A percentile compares a stretch with the other conserved stretches of the same genome.
These are phyloP conservation scores for Tridacna crocea DNA, from an alignment of 2,888 invertebrate species.

Conservation along the genomic window DNA sequence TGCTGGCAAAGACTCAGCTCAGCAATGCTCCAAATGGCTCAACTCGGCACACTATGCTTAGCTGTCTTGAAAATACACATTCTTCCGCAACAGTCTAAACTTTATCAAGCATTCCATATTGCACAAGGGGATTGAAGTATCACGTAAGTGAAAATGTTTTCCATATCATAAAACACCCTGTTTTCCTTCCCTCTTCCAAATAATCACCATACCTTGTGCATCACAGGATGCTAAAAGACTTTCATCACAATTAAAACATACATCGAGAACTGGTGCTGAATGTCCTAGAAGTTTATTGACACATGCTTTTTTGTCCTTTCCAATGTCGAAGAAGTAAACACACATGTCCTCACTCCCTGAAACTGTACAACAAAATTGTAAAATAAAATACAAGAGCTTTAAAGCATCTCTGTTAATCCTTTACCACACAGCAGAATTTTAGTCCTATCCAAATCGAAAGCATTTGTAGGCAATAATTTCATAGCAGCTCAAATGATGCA, in stretches of 20 bases:
- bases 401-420: too few relatives aligned
- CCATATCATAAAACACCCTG: conserved; percentile 69
- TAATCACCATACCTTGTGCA: conserved; percentile 87
- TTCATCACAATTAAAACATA: conserved; percentile 95
- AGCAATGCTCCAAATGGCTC: too few relatives aligned
- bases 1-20: too few relatives aligned
- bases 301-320: conserved; percentile 85
- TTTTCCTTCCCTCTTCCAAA: conserved; percentile 84
- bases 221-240: conserved; percentile 93
- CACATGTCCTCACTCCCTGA: conserved; percentile 92
- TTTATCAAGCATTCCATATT: too few relatives aligned
- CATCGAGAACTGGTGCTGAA: conserved; percentile 92
- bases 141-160: neutral
- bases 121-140: too few relatives aligned
- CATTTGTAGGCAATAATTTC: too few relatives aligned
- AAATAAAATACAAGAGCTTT: neutral
- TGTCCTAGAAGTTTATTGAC: conserved; percentile 90
- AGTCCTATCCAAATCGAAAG: too few relatives aligned
- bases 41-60: too few relatives aligned
- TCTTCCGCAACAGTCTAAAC: too few relatives aligned
- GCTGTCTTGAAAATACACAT: too few relatives aligned
- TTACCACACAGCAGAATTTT: too few relatives aligned
- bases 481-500: too few relatives aligned
- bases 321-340: conserved; percentile 91
- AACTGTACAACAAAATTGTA: conserved; percentile 85